These are phyloP conservation scores for Leptobrachium ailaonicum DNA, from an alignment of 2,113 vertebrate species.

Conservation along the genomic window DNA sequence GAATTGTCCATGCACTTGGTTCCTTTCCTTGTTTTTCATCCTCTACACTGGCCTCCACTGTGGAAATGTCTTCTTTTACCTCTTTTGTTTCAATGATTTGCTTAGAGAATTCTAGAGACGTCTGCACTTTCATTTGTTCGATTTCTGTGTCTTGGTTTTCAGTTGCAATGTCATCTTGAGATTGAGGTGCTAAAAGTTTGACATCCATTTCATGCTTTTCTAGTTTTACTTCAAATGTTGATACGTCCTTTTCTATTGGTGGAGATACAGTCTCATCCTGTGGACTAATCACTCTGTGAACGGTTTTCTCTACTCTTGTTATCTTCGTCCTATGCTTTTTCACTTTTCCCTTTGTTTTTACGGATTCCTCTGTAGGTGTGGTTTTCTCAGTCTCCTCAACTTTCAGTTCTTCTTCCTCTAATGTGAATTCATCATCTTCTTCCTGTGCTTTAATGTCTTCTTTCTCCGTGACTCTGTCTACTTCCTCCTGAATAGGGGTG, in stretches of 20 bases:
- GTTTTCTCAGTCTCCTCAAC: not conserved
- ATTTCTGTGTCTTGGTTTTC: not conserved
- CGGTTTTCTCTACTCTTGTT: slow-evolving; percentile 6
- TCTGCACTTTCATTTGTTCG: not conserved
- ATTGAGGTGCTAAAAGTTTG: not conserved
- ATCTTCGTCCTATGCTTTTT: slow-evolving; percentile 15
- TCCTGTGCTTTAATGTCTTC: not conserved
- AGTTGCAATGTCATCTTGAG: not conserved
- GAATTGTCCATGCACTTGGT: not conserved
- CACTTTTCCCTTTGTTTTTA: not conserved
- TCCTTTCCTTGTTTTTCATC: not conserved
- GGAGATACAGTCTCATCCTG: too few species aligned
- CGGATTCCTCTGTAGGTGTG: not conserved
- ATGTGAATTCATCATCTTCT: not conserved
- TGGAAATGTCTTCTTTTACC: not conserved
- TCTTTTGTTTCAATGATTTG: not conserved
- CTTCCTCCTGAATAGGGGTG: not conserved
- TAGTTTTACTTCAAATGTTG: not conserved
- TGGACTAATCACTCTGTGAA: not conserved
- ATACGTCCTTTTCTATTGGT: too few species aligned
- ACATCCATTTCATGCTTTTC: not conserved
- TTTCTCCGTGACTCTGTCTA: not conserved
- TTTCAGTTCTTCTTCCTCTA: not conserved
- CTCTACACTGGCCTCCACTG: not conserved
- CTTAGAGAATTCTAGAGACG: not conserved